Evolutionary conservation across 2,888 invertebrate genomes (phyloP).

Genomic region (Temnothorax ravouxi): DNA sequence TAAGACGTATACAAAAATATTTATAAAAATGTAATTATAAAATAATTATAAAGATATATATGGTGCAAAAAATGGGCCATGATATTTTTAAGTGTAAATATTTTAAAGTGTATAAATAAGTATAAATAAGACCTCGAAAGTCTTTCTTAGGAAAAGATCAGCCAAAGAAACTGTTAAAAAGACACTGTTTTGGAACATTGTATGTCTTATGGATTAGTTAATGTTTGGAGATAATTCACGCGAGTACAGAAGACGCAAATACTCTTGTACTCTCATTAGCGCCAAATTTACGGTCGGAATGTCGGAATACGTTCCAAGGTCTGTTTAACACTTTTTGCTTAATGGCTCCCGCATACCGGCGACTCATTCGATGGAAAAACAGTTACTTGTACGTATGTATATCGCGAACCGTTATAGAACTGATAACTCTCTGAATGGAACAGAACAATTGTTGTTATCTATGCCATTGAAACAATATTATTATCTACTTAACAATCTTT

Average conservation of each 20-base stretch:
- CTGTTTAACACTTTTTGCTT: slow-evolving; percentile 18
- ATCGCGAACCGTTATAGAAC: not conserved
- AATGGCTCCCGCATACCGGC: slow-evolving; percentile 11
- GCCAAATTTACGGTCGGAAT: slow-evolving; percentile 8
- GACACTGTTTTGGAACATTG: not conserved
- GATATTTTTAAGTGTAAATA: no score
- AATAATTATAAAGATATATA: not conserved
- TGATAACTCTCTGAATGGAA: not conserved
- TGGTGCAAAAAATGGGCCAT: not conserved
- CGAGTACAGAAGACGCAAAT: not conserved
- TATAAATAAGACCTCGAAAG: not conserved
- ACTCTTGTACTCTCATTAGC: slow-evolving; percentile 16
- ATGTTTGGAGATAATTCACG: slow-evolving; percentile 21
- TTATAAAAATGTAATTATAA: no score
- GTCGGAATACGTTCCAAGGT: slow-evolving; percentile 15
- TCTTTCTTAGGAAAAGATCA: not conserved
- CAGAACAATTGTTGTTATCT: not conserved
- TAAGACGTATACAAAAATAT: not conserved
- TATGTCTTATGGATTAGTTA: not conserved
- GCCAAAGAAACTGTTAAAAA: not conserved
- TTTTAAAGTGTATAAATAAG: no score
- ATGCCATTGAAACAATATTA: not conserved
- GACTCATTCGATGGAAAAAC: slow-evolving; percentile 1
- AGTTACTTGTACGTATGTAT: not conserved
- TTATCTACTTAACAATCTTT: not conserved